Conservation (phyloP, 2,797 vertebrate genomes). For the Adrianichthys oophorus region DNA sequence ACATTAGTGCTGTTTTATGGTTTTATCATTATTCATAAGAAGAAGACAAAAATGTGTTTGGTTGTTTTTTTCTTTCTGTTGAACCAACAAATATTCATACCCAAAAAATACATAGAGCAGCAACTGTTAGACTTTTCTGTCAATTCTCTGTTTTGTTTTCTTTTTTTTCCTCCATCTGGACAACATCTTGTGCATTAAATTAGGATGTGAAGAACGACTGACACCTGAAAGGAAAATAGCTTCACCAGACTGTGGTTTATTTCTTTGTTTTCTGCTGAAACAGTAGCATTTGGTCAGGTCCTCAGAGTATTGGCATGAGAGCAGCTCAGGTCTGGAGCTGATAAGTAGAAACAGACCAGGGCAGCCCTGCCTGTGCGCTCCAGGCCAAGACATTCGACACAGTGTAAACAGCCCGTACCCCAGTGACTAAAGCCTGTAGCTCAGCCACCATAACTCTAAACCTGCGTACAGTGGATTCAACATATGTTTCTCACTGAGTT, state of each 20-base stretch:
- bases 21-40: too few relatives aligned
- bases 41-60: too few relatives aligned
- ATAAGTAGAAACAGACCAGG: constrained; percentile 85
- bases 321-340: constrained; percentile 81
- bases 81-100: neutral
- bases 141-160: constrained; percentile 8
- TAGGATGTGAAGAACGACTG: constrained; percentile 46
- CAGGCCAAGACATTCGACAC: constrained; percentile 75
- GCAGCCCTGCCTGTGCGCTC: constrained; percentile 64
- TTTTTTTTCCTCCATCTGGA: constrained; percentile 50
- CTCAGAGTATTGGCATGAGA: constrained; percentile 63
- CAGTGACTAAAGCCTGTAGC: constrained; percentile 58
- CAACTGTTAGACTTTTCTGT: constrained; percentile 8
- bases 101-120: constrained; percentile 5
- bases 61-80: too few relatives aligned
- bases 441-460: constrained; percentile 53
- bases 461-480: constrained; percentile 50
- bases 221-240: constrained; percentile 13
- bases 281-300: constrained; percentile 72
- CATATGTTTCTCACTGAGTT: constrained; percentile 48
- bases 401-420: constrained; percentile 66
- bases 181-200: constrained; percentile 36
- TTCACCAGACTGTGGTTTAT: constrained; percentile 45
- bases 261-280: constrained; percentile 50
- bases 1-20: too few relatives aligned